Base-by-base conservation (phyloP, 1,140 invertebrate species). In the Probaryconus sp. region DNA sequence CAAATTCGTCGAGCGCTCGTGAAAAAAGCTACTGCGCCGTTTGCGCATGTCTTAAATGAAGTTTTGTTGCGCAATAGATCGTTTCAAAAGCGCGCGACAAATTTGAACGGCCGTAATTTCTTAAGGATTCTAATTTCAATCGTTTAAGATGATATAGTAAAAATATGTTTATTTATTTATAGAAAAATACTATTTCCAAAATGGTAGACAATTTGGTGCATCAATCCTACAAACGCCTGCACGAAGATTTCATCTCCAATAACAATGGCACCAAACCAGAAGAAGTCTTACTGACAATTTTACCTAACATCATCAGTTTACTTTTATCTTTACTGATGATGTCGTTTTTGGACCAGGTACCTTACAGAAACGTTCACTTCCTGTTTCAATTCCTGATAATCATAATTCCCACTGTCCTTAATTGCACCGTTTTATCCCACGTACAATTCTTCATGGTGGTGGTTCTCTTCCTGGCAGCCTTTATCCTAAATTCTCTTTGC, bases 201-300 rank as follows among this genome's bases (percentile, higher is more conserved):
- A 26, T 16, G 3, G 2, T 14, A 38, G 35, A 58, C 10, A 10
- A 26, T 0, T 65, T 38, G 61, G n/a, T 30, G 2, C 20, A 51
- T 3, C 21, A n/a, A 1, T 4, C 45, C 0, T 69, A 69, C 21
- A 43, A 18, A 5, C 35, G 60, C 5, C 24, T 40, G n/a, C 53
- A 69, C 9, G 26, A 51, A 33, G 65, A 60, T 2, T 69, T 69
- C 16, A 55, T 69, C 0, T 69, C 65, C 1, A 60, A 69, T 9
- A 45, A 42, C n/a, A 31, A n/a, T 0, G 65, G 65, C 0, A 47
- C 40, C 2, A 5, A n/a, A 1, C 45, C 65, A 3, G 3, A 42
- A 7, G 45, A 53, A 17, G 30, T 69, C 1, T 2, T 69, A 10
- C 16, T 51, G 0, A 3, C 43, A 4, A 26, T 69, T 10, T 7